Evolutionary conservation across 2,888 invertebrate genomes (phyloP), one percentile per base, ranked within the genome.

Genomic region (Digitonthophagus gazella): DNA sequence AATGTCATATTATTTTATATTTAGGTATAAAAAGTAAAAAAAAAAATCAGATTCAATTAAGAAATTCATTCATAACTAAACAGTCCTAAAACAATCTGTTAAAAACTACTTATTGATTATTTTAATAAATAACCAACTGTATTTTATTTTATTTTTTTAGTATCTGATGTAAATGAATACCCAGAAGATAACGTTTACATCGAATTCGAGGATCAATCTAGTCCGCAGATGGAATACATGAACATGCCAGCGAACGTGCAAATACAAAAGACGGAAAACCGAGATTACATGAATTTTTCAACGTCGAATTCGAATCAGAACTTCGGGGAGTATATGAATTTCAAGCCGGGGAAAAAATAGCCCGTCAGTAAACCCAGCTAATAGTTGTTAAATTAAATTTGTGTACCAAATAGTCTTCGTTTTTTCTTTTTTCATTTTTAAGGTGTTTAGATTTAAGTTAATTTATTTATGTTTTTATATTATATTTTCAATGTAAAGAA

Each of bases 211-310:
- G 58, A 28, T 65, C 67, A 67, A 44, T 15, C 20, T 16, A 68
- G 66, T 68, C 68, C 67, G 3, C 22, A 64, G 5, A 57, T 18
- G 1, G 70, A 70, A 61, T 70, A 70, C 56, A 70, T 70, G 65
- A 70, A 70, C 20, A 14, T 70, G 19, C 28, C 69, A 18, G 15
- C 54, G 55, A 64, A 44, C 19, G 15, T 22, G 1, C n/a, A n/a
- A n/a, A n/a, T 44, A 44, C 58, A 65, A 68, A 44, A 65, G 20
- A 63, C 63, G 18, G 20, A 58, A 55, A 28, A 19, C 63, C 65
- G 57, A n/a, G 70, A 70, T 15, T 70, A 70, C n/a, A 70, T 70
- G 68, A 70, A 70, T 16, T 68, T 66, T 20, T 15, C 20, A 20
- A 28, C 68, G 14, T 44, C 66, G 16, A 61, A 16, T 15, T 11